Percentiles rank a stretch among this genome's conserved stretches.
Conservation (phyloP, 2,797 vertebrate genomes). For the Hylomyscus alleni region DNA sequence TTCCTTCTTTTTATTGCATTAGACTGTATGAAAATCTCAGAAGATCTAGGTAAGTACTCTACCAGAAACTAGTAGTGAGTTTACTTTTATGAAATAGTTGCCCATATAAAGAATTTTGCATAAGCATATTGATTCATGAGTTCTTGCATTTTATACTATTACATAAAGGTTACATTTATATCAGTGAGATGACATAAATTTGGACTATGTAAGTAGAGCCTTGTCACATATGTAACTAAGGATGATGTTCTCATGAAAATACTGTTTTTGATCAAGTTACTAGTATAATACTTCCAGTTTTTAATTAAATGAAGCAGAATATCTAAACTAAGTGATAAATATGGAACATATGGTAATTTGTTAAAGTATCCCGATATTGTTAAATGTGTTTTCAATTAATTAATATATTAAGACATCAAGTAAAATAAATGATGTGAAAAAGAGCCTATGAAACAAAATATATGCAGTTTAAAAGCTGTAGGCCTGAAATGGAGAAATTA, state of each 20-base stretch:
- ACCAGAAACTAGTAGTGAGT: too few relatives aligned
- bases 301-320: neutral
- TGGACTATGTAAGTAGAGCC: neutral
- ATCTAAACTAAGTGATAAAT: neutral
- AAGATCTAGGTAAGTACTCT: neutral
- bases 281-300: neutral
- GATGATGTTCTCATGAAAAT: neutral
- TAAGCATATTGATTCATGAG: neutral
- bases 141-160: constrained; percentile 1
- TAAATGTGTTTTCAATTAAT: neutral
- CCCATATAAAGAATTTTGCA: neutral
- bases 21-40: neutral
- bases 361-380: neutral
- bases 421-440: constrained; percentile 5
- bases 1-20: neutral
- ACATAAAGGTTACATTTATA: neutral
- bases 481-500: neutral
- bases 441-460: neutral
- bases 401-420: neutral
- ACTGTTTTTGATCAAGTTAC: neutral
- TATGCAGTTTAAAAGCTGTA: neutral
- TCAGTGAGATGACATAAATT: neutral
- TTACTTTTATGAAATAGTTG: neutral
- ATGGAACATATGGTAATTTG: neutral
- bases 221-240: constrained; percentile 11